phyloP scores from a whole-genome alignment of 2,888 invertebrate species.

The Nephrotoma guestfalica region DNA sequence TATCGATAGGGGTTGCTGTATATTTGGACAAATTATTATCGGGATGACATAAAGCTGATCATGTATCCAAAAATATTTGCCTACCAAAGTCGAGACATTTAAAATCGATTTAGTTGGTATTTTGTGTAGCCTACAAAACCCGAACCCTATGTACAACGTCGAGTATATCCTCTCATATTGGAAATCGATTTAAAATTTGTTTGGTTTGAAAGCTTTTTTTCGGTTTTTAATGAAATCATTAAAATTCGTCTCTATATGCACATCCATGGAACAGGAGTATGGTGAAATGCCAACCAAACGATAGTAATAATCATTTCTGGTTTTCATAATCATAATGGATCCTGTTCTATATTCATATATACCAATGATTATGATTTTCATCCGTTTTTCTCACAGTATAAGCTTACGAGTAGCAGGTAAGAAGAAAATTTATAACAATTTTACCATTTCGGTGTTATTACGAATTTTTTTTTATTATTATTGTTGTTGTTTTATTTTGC shows the following conservation, averaged over 20 bases:
- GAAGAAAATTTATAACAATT: not conserved
- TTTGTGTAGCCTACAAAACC: not conserved
- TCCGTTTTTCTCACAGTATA: not conserved
- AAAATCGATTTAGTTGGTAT: not conserved
- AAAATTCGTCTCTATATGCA: not conserved
- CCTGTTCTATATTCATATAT: not conserved
- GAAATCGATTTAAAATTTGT: not conserved
- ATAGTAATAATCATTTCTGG: not conserved
- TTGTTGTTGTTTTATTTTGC: not conserved
- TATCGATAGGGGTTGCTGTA: not conserved
- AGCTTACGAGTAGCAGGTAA: not conserved
- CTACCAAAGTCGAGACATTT: not conserved
- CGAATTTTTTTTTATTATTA: not conserved
- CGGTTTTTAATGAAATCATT: not conserved
- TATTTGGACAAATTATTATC: not conserved
- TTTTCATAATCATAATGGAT: not conserved
- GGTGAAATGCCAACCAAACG: not conserved
- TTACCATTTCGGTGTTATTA: not conserved
- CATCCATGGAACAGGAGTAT: not conserved
- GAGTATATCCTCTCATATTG: not conserved
- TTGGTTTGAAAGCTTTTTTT: not conserved
- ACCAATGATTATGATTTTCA: not conserved
- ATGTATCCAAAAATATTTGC: not conserved
- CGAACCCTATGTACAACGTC: not conserved
- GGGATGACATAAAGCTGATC: not conserved